phyloP scores from a whole-genome alignment of 1,140 invertebrate genomes.

The Heterodera carotae region DNA sequence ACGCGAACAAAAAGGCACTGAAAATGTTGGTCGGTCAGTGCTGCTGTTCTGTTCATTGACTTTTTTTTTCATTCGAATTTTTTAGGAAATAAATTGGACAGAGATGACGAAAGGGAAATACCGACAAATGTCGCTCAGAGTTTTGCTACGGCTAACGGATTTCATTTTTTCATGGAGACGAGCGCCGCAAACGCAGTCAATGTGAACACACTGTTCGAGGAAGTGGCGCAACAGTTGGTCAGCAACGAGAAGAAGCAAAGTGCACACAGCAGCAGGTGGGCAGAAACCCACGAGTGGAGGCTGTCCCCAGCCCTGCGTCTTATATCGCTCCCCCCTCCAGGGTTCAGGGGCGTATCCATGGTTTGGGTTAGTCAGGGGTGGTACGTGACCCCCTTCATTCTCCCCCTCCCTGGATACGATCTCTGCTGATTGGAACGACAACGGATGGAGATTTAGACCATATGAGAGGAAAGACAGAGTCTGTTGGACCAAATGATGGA shows the following conservation, averaged over 20 bases:
- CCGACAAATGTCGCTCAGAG: conserved; percentile 59
- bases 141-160: conserved; percentile 62
- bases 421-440: no score
- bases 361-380: no score
- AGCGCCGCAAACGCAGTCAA: conserved; percentile 64
- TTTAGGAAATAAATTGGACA: conserved; percentile 65
- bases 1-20: conserved; percentile 62
- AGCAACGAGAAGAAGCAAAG: conserved; percentile 61
- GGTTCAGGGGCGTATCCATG: no score
- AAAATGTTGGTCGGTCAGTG: conserved; percentile 63
- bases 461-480: no score
- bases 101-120: conserved; percentile 63
- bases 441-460: no score
- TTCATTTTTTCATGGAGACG: conserved; percentile 65
- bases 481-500: no score
- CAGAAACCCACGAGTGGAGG: no score
- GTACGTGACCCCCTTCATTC: no score
- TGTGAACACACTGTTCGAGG: conserved; percentile 63
- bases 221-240: conserved; percentile 60
- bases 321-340: no score
- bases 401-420: no score
- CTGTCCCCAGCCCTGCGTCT: no score
- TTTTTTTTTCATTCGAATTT: conserved; percentile 19
- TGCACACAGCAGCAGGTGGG: no score
- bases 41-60: background rate